phyloP scores from a whole-genome alignment of 1,140 invertebrate species.

The Bombus superbus region DNA sequence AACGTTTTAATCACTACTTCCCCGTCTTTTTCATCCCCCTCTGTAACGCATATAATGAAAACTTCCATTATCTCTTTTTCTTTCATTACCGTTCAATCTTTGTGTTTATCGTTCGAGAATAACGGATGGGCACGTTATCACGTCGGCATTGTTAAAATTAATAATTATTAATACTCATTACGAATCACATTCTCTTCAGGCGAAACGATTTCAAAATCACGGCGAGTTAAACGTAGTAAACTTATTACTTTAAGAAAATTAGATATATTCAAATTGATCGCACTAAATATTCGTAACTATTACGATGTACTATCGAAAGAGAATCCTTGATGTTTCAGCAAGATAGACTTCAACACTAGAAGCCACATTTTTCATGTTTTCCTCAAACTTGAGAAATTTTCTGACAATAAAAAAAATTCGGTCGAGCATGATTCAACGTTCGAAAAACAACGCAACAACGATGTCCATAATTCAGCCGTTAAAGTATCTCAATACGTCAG shows the following conservation, averaged over 20 bases:
- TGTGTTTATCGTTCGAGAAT: neutral
- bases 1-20: neutral
- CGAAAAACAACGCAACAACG: too few species aligned
- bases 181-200: neutral
- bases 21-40: too few species aligned
- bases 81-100: neutral
- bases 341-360: too few species aligned
- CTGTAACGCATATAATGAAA: neutral
- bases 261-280: neutral
- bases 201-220: neutral
- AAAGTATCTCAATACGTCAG: neutral
- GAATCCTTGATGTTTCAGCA: too few species aligned
- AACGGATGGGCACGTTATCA: neutral
- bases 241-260: neutral
- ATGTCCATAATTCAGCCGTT: too few species aligned
- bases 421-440: too few species aligned
- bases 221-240: neutral
- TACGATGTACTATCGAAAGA: too few species aligned
- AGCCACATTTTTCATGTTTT: too few species aligned
- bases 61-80: slow-evolving; percentile 3
- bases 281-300: neutral
- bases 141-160: neutral
- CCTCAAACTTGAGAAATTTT: too few species aligned
- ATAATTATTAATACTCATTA: neutral
- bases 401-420: too few species aligned